Conservation (phyloP, 2,888 invertebrate species). For the Drosophila pseudotalamancana region DNA sequence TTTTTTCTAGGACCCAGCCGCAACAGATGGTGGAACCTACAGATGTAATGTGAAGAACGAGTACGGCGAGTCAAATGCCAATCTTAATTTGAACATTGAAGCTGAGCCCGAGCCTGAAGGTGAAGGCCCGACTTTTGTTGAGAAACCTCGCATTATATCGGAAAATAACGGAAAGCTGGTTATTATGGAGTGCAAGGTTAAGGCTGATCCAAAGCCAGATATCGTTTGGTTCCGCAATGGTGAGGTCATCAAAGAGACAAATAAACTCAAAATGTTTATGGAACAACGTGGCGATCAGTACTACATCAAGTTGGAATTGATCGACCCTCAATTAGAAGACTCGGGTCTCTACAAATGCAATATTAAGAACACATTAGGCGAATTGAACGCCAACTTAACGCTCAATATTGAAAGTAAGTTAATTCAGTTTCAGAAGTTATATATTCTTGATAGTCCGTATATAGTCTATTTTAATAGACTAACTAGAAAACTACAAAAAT, state of each 20-base stretch:
- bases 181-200: constrained; percentile 94
- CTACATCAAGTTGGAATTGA: constrained; percentile 93
- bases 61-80: constrained; percentile 98
- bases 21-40: constrained; percentile 93
- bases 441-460: too few relatives aligned
- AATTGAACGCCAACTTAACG: constrained; percentile 98
- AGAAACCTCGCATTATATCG: constrained; percentile 94
- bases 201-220: constrained; percentile 92
- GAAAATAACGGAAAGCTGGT: constrained; percentile 93
- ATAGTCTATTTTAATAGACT: too few relatives aligned
- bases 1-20: constrained; percentile 88
- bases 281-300: constrained; percentile 92
- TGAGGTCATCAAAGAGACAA: constrained; percentile 91
- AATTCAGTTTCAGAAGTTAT: too few relatives aligned
- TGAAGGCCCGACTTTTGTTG: constrained; percentile 96
- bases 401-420: constrained; percentile 98
- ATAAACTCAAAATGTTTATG: constrained; percentile 91
- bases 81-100: constrained; percentile 98
- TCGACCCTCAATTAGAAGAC: constrained; percentile 96
- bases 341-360: constrained; percentile 99
- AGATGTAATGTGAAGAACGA: constrained; percentile 98
- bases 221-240: constrained; percentile 94
- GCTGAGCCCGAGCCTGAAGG: constrained; percentile 97
- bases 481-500: too few relatives aligned
- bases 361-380: constrained; percentile 97